phyloP scores from a whole-genome alignment of 2,888 invertebrate species.

The Pasiphila rectangulata region DNA sequence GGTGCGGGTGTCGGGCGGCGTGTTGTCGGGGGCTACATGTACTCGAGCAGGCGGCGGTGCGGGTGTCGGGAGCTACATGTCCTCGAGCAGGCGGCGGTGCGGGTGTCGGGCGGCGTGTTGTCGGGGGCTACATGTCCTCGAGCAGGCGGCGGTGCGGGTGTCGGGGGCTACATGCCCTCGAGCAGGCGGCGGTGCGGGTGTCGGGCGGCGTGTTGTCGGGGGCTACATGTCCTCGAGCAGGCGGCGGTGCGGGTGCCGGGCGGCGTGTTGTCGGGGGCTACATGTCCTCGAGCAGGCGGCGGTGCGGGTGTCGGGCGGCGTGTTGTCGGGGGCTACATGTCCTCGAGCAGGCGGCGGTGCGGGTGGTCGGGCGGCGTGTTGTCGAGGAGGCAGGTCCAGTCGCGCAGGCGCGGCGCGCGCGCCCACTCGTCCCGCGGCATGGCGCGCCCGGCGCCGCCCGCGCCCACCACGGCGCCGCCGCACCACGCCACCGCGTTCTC shows the following conservation, averaged over 20 bases:
- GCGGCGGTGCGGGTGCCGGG: constrained; percentile 82
- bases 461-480: constrained; percentile 83
- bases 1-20: too few species aligned
- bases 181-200: constrained; percentile 42
- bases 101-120: constrained; percentile 67
- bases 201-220: constrained; percentile 77
- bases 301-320: constrained; percentile 54
- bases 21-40: too few species aligned
- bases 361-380: constrained; percentile 68
- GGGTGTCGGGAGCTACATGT: too few species aligned
- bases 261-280: too few species aligned
- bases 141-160: constrained; percentile 85
- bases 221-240: constrained; percentile 91
- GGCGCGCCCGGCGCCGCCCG: constrained; percentile 85
- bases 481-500: constrained; percentile 92
- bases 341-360: constrained; percentile 34
- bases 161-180: too few species aligned
- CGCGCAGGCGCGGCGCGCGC: constrained; percentile 85
- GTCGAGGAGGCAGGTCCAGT: constrained; percentile 88
- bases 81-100: constrained; percentile 33
- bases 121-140: constrained; percentile 88
- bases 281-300: constrained; percentile 23
- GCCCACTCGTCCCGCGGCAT: constrained; percentile 88
- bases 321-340: constrained; percentile 81
- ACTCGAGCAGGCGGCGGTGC: too few species aligned